Conservation (phyloP, 2,113 vertebrate genomes). For the Elephantulus edwardii region DNA sequence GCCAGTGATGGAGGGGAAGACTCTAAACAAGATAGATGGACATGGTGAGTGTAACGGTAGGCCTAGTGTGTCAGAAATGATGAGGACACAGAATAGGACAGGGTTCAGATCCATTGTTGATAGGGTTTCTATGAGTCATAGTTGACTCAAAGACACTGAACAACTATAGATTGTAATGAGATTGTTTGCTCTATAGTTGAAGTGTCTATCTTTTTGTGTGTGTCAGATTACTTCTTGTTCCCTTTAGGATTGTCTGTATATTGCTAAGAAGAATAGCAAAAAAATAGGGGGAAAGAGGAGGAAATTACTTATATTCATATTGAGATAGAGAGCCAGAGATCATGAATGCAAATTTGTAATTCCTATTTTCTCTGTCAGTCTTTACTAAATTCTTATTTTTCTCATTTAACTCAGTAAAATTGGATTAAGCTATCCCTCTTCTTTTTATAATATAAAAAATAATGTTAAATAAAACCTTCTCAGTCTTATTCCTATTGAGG, state of each 20-base stretch:
- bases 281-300: neutral
- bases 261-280: neutral
- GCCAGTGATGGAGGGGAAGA: too few species aligned
- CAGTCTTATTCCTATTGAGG: too few species aligned
- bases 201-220: neutral
- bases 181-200: neutral
- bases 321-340: neutral
- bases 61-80: too few species aligned
- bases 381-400: neutral
- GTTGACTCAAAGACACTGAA: too few species aligned
- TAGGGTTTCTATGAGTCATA: too few species aligned
- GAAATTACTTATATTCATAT: neutral
- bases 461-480: neutral
- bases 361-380: neutral
- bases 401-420: conserved; percentile 18
- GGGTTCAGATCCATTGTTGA: too few species aligned
- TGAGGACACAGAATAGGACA: too few species aligned
- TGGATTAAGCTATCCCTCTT: neutral
- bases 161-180: neutral
- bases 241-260: neutral
- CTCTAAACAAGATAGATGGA: too few species aligned
- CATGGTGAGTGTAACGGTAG: too few species aligned
- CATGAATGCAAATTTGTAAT: neutral
- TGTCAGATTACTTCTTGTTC: neutral
- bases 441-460: neutral